These are phyloP conservation scores for Phrynosoma blainvillii DNA, from an alignment of 2,113 vertebrate species.

Conservation along the genomic window DNA sequence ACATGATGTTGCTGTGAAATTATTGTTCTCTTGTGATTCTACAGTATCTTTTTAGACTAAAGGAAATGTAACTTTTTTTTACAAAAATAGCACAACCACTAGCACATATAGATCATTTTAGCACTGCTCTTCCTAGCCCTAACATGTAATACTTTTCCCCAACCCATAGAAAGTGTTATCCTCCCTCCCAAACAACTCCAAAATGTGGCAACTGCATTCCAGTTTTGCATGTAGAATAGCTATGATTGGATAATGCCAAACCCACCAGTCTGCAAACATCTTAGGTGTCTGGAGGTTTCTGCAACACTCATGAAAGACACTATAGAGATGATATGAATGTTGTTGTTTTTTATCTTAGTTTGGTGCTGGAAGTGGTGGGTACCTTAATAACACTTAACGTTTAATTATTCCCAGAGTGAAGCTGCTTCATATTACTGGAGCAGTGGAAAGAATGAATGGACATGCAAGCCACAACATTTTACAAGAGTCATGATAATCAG, in stretches of 20 bases:
- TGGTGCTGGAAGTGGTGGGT: background rate
- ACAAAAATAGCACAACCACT: too few relatives aligned
- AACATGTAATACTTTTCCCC: background rate
- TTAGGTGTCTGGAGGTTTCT: background rate
- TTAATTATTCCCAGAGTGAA: background rate
- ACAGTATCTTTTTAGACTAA: too few relatives aligned
- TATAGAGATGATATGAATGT: background rate
- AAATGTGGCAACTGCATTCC: background rate
- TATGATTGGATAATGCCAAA: background rate
- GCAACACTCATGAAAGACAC: background rate
- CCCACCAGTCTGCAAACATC: background rate
- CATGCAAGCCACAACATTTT: conserved; percentile 19
- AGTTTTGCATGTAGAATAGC: background rate
- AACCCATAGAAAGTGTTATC: background rate
- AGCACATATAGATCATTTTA: too few relatives aligned
- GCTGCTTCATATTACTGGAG: conserved; percentile 38
- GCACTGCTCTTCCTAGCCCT: background rate
- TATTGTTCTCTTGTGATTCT: too few relatives aligned
- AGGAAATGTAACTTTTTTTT: too few relatives aligned
- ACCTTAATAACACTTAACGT: background rate
- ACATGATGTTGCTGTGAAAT: too few relatives aligned
- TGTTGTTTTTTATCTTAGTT: background rate
- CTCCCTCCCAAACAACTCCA: background rate
- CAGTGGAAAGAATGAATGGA: conserved; percentile 10
- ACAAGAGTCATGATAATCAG: conserved; percentile 41